Conservation (phyloP, 2,113 vertebrate species). For the Cranoglanis bouderius region DNA sequence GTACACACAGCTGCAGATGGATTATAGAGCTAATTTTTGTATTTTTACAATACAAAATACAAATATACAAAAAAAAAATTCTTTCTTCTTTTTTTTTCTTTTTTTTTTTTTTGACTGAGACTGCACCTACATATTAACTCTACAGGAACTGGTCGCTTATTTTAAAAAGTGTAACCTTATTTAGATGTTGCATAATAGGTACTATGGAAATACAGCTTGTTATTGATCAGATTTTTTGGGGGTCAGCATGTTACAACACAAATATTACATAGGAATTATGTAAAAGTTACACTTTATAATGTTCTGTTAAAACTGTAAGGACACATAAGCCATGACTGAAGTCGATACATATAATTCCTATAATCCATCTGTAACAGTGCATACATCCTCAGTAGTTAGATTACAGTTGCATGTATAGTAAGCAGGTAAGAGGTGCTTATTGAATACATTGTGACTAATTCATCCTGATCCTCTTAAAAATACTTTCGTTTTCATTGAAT, state of each 20-base stretch:
- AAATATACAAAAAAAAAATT: too few species aligned
- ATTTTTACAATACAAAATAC: not conserved
- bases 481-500: not conserved
- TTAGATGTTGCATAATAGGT: not conserved
- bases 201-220: not conserved
- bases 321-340: too few species aligned
- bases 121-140: not conserved
- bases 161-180: not conserved
- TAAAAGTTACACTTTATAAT: too few species aligned
- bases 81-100: too few species aligned
- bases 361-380: not conserved
- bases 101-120: not conserved
- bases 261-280: too few species aligned
- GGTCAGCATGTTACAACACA: too few species aligned
- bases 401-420: not conserved
- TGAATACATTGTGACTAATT: not conserved
- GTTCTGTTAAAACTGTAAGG: too few species aligned
- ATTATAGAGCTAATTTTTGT: not conserved
- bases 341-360: not conserved
- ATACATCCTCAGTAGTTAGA: too few species aligned
- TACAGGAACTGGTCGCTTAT: not conserved
- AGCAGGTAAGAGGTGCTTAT: not conserved
- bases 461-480: too few species aligned
- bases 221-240: not conserved
- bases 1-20: not conserved